A percentile compares a stretch with the other conserved stretches of the same genome.
Conservation (phyloP, 2,888 invertebrate species). For the Julus scandinavius region DNA sequence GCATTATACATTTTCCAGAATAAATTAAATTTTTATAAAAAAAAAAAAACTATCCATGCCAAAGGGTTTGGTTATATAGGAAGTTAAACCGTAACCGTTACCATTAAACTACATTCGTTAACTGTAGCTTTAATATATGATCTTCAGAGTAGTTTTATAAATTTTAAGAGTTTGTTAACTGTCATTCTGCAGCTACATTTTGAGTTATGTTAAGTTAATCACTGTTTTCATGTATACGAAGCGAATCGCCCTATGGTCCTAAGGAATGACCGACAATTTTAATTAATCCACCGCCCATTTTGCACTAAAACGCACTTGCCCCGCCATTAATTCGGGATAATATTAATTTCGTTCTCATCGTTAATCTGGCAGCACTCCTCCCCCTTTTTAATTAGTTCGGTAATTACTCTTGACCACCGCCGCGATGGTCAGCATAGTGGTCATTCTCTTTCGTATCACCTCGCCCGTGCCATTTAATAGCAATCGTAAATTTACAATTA, state of each 20-base stretch:
- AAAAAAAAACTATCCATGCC: too few species aligned
- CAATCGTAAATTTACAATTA: slow-evolving; percentile 42
- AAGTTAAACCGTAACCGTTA: too few species aligned
- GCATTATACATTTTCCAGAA: too few species aligned
- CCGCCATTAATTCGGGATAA: slow-evolving; percentile 39
- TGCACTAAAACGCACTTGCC: slow-evolving; percentile 11
- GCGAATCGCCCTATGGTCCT: neutral
- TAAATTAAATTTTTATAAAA: too few species aligned
- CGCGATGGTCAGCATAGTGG: neutral
- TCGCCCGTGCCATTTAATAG: slow-evolving; percentile 3
- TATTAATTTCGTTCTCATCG: slow-evolving; percentile 39
- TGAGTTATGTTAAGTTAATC: too few species aligned
- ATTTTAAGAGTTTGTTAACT: too few species aligned
- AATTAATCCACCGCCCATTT: neutral
- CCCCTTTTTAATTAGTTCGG: slow-evolving; percentile 38
- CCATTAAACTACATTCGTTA: too few species aligned
- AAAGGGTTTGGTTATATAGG: too few species aligned
- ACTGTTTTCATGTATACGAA: too few species aligned
- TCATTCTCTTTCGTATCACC: slow-evolving; percentile 22
- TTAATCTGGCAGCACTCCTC: slow-evolving; percentile 19
- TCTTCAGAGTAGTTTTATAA: too few species aligned
- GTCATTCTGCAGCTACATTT: too few species aligned
- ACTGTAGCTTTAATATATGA: too few species aligned
- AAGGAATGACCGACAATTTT: neutral
- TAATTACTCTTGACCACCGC: slow-evolving; percentile 29